phyloP scores from a whole-genome alignment of 1,140 invertebrate species.

The Drosophila miranda region DNA sequence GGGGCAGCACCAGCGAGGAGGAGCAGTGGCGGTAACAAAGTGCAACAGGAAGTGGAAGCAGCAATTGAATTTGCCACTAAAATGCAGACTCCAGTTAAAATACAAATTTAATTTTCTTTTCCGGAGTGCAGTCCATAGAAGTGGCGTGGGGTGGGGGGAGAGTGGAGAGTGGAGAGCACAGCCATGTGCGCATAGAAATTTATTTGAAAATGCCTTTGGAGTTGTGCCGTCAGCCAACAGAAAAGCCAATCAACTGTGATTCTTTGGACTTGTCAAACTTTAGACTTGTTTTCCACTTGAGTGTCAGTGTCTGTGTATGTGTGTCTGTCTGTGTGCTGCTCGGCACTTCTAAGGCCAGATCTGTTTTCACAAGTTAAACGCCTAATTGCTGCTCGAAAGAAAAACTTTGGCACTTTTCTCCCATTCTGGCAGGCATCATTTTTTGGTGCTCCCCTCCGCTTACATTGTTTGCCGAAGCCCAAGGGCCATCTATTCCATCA shows the following conservation, averaged over 20 bases:
- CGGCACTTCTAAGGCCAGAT: slow-evolving; percentile 13
- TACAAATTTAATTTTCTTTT: slow-evolving; percentile 49
- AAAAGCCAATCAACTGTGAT: slow-evolving; percentile 37
- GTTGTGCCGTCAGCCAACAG: slow-evolving; percentile 16
- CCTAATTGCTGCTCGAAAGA: slow-evolving; percentile 68
- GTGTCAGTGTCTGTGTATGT: slow-evolving; percentile 11
- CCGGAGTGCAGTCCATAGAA: slow-evolving; percentile 15
- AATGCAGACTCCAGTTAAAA: slow-evolving; percentile 46
- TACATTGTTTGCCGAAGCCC: slow-evolving; percentile 43
- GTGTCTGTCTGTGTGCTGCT: not conserved
- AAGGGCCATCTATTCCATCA: slow-evolving; percentile 19
- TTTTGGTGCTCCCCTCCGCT: slow-evolving; percentile 28
- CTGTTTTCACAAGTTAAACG: slow-evolving; percentile 12
- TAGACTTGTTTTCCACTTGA: slow-evolving; percentile 22
- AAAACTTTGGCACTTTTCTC: slow-evolving; percentile 32
- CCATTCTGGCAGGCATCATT: slow-evolving; percentile 27
- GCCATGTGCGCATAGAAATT: slow-evolving; percentile 1
- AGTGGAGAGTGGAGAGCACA: not conserved
- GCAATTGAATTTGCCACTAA: slow-evolving; percentile 53
- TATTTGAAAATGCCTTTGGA: slow-evolving; percentile 1
- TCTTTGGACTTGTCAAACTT: slow-evolving; percentile 24
- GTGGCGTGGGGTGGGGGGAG: slow-evolving; percentile 3
- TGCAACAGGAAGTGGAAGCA: slow-evolving; percentile 49
- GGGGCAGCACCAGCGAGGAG: not conserved
- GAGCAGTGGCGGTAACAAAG: slow-evolving; percentile 26